Evolutionary conservation across 2,888 invertebrate genomes (phyloP).

Genomic region (Chrysolina americana): DNA sequence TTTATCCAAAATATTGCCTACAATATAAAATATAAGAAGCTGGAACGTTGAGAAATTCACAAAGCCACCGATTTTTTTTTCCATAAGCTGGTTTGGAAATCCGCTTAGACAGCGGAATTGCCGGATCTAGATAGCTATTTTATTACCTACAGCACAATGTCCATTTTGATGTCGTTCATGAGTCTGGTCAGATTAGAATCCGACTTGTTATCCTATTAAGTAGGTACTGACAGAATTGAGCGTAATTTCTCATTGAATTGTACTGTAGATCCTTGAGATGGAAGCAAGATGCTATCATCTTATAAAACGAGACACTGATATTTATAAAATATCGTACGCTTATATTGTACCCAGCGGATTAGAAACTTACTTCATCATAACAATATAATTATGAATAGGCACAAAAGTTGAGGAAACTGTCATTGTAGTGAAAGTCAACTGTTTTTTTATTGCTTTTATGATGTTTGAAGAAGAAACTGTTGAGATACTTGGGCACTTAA

Average conservation of each 20-base stretch:
- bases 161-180: constrained; percentile 20
- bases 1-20: too few species aligned
- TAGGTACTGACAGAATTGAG: constrained; percentile 3
- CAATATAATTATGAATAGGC: too few species aligned
- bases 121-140: constrained; percentile 14
- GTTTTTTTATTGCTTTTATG: too few species aligned
- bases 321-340: too few species aligned
- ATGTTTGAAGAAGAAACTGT: too few species aligned
- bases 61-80: constrained; percentile 19
- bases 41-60: constrained; percentile 4
- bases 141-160: constrained; percentile 26
- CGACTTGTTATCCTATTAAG: constrained; percentile 21
- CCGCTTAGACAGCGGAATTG: constrained; percentile 14
- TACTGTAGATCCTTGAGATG: not conserved
- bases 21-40: not conserved
- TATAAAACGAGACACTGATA: not conserved
- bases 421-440: too few species aligned
- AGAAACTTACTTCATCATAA: too few species aligned
- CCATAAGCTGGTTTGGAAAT: constrained; percentile 19
- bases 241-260: constrained; percentile 12
- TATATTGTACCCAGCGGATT: too few species aligned
- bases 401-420: too few species aligned
- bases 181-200: constrained; percentile 13
- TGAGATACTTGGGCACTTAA: too few species aligned
- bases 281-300: not conserved